phyloP scores from a whole-genome alignment of 2,888 invertebrate species.

The Teleiodes luculella region DNA sequence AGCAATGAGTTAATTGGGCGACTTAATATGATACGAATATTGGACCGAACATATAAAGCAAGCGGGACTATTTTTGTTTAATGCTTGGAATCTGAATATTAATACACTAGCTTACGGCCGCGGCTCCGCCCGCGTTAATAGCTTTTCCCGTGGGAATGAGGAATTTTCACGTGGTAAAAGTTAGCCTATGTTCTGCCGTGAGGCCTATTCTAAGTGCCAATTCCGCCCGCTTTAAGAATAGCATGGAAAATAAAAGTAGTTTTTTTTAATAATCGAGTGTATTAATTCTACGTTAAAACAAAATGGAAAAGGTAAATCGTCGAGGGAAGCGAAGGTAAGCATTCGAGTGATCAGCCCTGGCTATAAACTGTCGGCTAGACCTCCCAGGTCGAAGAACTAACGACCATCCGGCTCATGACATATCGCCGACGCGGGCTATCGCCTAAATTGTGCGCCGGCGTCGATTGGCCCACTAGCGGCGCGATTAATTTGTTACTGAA shows the following conservation, averaged over 20 bases:
- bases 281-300: too few species aligned
- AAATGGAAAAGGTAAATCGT: too few species aligned
- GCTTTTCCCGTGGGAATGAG: too few species aligned
- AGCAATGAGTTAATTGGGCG: constrained; percentile 33
- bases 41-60: background rate
- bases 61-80: too few species aligned
- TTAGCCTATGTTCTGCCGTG: too few species aligned
- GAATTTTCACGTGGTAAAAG: too few species aligned
- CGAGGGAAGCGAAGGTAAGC: background rate
- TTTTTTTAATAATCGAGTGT: too few species aligned
- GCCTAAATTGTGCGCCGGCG: constrained; percentile 26
- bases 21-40: constrained; percentile 4
- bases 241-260: too few species aligned
- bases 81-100: background rate
- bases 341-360: constrained; percentile 13
- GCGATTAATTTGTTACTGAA: constrained; percentile 24
- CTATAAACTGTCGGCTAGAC: constrained; percentile 26
- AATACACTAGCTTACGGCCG: background rate
- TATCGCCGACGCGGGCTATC: constrained; percentile 24
- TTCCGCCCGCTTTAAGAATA: too few species aligned
- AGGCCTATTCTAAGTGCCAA: background rate
- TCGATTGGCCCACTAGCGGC: constrained; percentile 21
- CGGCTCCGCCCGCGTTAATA: too few species aligned
- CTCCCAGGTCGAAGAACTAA: constrained; percentile 28
- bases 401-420: constrained; percentile 25